These are phyloP conservation scores for Nothoprocta pentlandii DNA, from an alignment of 2,113 vertebrate genomes.

Conservation along the genomic window DNA sequence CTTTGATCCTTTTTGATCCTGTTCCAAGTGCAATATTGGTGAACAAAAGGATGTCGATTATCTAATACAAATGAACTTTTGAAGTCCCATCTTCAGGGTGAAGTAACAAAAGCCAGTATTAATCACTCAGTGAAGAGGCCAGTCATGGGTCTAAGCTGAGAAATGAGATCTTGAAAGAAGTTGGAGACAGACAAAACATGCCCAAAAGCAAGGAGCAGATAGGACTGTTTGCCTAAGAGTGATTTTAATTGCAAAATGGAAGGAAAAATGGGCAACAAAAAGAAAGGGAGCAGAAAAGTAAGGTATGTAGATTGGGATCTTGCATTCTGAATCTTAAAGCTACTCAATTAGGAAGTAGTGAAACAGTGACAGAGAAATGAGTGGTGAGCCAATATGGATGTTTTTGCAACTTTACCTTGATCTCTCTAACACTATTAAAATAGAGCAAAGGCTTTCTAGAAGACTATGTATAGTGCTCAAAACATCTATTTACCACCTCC, in stretches of 20 bases:
- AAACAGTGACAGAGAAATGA: not conserved
- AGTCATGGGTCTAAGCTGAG: not conserved
- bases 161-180: conserved; percentile 27
- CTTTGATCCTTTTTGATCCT: not conserved
- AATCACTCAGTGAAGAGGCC: conserved; percentile 7
- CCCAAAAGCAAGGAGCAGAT: not conserved
- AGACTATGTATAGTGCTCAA: not conserved
- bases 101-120: conserved; percentile 39
- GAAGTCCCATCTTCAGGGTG: not conserved
- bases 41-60: not conserved
- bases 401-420: not conserved
- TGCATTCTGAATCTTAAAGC: conserved; percentile 26
- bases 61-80: conserved; percentile 24
- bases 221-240: not conserved
- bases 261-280: not conserved
- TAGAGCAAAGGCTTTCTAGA: not conserved
- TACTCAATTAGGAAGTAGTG: not conserved
- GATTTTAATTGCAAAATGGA: conserved; percentile 6
- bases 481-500: not conserved
- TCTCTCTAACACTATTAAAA: not conserved
- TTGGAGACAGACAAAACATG: not conserved
- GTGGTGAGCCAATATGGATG: not conserved
- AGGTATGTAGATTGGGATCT: not conserved
- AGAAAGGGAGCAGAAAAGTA: not conserved
- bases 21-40: not conserved